Conservation (phyloP, 1,140 invertebrate species). For the Drosophila rhopaloa region DNA sequence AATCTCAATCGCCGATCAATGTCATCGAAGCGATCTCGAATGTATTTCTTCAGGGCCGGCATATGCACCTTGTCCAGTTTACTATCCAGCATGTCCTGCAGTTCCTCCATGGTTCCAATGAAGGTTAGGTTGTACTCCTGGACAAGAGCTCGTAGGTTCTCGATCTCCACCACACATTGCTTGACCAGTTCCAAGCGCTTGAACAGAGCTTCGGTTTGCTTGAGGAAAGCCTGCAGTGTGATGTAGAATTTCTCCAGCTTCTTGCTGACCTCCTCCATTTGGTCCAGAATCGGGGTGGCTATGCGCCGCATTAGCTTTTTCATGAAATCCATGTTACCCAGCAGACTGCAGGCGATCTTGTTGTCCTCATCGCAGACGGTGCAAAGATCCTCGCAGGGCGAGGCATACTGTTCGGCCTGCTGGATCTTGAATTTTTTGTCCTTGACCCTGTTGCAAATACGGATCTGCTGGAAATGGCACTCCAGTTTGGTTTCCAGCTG, state of each 20-base stretch:
- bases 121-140: conserved; percentile 68
- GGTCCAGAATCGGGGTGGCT: conserved; percentile 58
- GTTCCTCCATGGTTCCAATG: conserved; percentile 76
- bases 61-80: conserved; percentile 80
- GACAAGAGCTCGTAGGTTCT: conserved; percentile 46
- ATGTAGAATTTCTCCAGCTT: conserved; percentile 53
- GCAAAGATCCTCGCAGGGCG: conserved; percentile 73
- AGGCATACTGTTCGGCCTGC: conserved; percentile 51
- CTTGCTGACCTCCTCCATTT: conserved; percentile 43
- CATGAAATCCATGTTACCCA: conserved; percentile 70
- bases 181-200: conserved; percentile 62
- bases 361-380: conserved; percentile 74
- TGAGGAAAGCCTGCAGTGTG: conserved; percentile 46
- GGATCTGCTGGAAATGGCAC: conserved; percentile 69
- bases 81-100: conserved; percentile 82
- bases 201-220: conserved; percentile 51
- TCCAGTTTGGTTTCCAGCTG: conserved; percentile 57
- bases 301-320: conserved; percentile 72
- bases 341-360: conserved; percentile 67
- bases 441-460: conserved; percentile 61
- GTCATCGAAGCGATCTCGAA: conserved; percentile 68
- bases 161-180: conserved; percentile 72
- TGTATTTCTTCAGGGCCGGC: conserved; percentile 77
- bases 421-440: conserved; percentile 34
- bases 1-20: conserved; percentile 48